Evolutionary conservation across 1,140 invertebrate genomes (phyloP).

Genomic region (Littorina saxatilis): DNA sequence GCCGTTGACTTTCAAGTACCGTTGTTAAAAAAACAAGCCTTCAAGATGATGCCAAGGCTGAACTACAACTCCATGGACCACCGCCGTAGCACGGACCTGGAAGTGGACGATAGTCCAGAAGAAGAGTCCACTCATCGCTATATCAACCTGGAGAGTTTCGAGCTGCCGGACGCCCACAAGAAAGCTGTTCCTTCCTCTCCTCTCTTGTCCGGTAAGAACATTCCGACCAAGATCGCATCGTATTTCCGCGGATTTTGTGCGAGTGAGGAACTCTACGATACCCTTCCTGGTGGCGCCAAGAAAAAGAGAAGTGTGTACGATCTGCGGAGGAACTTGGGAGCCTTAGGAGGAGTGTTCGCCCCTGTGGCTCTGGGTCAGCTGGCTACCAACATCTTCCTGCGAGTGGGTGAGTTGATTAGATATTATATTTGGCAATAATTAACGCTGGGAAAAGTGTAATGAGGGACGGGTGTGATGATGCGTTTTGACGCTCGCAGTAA

Average conservation of each 20-base stretch:
- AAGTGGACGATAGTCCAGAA: constrained; percentile 14
- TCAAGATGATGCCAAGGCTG: constrained; percentile 34
- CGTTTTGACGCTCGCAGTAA: too few species aligned
- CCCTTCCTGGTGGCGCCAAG: neutral
- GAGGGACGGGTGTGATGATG: too few species aligned
- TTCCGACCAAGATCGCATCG: neutral
- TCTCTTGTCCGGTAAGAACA: neutral
- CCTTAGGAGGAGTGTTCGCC: constrained; percentile 97
- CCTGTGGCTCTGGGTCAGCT: constrained; percentile 98
- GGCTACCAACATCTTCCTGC: constrained; percentile 94
- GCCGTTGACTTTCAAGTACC: too few species aligned
- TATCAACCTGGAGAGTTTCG: constrained; percentile 31
- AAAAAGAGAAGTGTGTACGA: neutral
- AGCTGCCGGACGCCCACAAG: neutral
- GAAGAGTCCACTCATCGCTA: neutral
- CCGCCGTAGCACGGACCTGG: constrained; percentile 1
- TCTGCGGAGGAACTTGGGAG: constrained; percentile 83
- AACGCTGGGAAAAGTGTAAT: neutral
- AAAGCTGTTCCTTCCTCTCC: neutral
- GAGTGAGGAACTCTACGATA: neutral
- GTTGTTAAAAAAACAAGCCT: too few species aligned
- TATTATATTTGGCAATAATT: too few species aligned
- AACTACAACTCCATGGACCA: constrained; percentile 38
- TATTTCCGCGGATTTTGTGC: neutral
- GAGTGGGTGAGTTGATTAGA: constrained; percentile 91